These are phyloP conservation scores for Anableps anableps DNA, from an alignment of 2,797 vertebrate species.

Conservation along the genomic window DNA sequence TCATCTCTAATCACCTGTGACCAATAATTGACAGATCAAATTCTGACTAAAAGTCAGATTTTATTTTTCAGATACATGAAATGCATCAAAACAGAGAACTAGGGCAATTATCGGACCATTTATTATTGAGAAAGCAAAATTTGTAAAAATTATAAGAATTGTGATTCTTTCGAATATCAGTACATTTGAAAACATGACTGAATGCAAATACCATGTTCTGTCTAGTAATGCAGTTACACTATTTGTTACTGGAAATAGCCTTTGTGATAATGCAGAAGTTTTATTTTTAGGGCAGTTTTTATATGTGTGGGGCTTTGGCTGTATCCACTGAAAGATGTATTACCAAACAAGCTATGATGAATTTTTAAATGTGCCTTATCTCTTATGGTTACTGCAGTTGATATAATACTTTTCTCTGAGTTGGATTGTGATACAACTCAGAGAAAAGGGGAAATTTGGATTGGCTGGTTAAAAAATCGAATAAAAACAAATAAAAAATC, in stretches of 20 bases:
- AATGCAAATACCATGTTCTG: neutral
- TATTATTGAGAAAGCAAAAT: neutral
- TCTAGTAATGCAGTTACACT: neutral
- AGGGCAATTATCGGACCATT: neutral
- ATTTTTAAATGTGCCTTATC: too few relatives aligned
- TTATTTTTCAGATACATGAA: neutral
- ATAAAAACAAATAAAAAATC: neutral
- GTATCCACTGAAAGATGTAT: neutral
- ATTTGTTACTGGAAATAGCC: neutral
- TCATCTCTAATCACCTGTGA: neutral
- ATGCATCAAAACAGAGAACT: neutral
- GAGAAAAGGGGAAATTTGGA: neutral
- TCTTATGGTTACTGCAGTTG: too few relatives aligned
- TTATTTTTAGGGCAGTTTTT: neutral
- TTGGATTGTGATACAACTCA: too few relatives aligned
- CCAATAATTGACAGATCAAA: neutral
- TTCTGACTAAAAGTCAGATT: neutral
- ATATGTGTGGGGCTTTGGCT: neutral
- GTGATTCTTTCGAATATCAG: neutral
- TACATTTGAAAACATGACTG: neutral
- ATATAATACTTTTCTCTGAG: too few relatives aligned
- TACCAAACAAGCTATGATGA: neutral
- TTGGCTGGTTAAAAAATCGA: neutral
- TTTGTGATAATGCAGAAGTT: neutral
- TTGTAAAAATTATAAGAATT: neutral